Conservation (phyloP, 2,113 vertebrate species). For the Semnornis frantzii region DNA sequence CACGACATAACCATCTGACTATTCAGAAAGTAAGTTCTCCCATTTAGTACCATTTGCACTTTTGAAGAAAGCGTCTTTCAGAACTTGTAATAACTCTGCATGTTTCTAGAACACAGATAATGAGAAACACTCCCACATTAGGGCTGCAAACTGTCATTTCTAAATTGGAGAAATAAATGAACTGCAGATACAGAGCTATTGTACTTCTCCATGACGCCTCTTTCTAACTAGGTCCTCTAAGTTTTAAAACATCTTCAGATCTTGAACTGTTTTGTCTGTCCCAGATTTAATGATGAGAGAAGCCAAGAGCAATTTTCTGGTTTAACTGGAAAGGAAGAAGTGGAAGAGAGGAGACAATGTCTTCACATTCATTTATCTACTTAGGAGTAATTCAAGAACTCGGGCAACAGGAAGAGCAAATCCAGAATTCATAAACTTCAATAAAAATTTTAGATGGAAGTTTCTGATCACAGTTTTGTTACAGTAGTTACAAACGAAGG, state of each 20-base stretch:
- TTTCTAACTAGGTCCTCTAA: not conserved
- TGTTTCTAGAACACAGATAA: not conserved
- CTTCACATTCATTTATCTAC: not conserved
- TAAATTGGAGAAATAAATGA: constrained; percentile 38
- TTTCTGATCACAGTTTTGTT: not conserved
- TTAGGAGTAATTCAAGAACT: not conserved
- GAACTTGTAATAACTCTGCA: not conserved
- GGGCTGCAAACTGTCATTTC: constrained; percentile 42
- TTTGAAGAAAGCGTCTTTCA: constrained; percentile 24
- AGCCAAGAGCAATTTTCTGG: not conserved
- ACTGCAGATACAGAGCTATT: not conserved
- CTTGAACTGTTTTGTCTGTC: not conserved
- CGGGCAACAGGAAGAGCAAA: not conserved
- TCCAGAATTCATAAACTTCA: not conserved
- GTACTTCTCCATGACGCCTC: not conserved
- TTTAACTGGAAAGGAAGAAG: not conserved
- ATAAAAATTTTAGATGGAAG: not conserved
- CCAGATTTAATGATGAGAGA: not conserved
- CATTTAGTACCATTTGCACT: not conserved
- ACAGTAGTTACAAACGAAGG: not conserved
- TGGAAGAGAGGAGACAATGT: not conserved
- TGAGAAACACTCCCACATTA: not conserved
- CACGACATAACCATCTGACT: not conserved
- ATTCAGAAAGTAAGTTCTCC: not conserved
- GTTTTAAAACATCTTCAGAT: not conserved